Conservation (phyloP, 2,113 vertebrate genomes). For the Macaca nemestrina region DNA sequence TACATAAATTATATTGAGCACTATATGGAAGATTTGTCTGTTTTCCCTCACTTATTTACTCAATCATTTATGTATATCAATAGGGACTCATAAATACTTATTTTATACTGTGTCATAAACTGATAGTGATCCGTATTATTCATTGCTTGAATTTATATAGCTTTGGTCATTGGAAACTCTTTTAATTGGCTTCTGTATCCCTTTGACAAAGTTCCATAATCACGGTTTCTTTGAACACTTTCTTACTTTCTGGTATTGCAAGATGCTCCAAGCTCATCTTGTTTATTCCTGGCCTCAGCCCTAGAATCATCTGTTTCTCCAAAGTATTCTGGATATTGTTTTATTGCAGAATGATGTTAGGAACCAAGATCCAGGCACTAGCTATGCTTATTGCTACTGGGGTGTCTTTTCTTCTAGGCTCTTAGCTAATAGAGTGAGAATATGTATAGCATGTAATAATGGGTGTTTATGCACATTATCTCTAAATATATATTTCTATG, state of each 20-base stretch:
- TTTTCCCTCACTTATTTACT: neutral
- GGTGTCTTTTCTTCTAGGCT: neutral
- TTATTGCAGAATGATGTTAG: neutral
- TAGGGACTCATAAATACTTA: neutral
- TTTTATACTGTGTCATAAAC: neutral
- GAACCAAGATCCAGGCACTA: neutral
- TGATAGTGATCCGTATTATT: neutral
- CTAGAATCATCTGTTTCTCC: neutral
- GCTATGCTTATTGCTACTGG: neutral
- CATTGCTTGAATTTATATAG: neutral
- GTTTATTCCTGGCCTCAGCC: neutral
- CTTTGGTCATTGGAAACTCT: neutral
- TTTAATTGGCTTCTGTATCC: neutral
- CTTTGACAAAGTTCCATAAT: neutral
- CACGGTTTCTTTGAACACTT: neutral
- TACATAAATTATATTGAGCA: neutral
- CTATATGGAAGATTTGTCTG: neutral
- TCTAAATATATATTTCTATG: neutral
- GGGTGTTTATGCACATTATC: neutral
- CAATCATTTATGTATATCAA: neutral
- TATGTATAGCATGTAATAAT: neutral
- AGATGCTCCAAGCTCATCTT: neutral
- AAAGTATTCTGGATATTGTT: neutral
- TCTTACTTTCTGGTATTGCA: neutral
- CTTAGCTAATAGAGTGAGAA: neutral